phyloP scores from a whole-genome alignment of 2,113 vertebrate genomes.

The Amphiprion ocellaris region DNA sequence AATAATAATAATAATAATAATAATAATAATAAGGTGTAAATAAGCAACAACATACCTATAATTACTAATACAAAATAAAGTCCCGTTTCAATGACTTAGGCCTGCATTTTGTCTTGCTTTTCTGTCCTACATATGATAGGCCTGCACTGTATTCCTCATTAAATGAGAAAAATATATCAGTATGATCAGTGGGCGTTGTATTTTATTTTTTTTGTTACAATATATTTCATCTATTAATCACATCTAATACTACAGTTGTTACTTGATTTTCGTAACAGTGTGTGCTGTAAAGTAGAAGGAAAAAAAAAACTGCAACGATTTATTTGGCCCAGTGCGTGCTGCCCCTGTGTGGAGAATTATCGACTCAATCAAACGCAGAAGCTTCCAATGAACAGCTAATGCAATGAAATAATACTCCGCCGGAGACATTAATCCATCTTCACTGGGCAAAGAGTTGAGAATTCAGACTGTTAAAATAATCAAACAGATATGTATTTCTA shows the following conservation, averaged over 20 bases:
- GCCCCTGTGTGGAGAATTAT: constrained; percentile 70
- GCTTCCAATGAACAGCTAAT: constrained; percentile 33
- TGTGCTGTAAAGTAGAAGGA: background rate
- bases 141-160: background rate
- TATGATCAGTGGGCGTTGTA: background rate
- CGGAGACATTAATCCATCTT: constrained; percentile 17
- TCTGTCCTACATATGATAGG: background rate
- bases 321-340: constrained; percentile 51
- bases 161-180: background rate
- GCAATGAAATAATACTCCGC: constrained; percentile 29
- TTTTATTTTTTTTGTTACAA: background rate
- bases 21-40: too few relatives aligned
- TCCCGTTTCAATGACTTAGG: background rate
- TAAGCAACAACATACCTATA: too few relatives aligned
- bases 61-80: too few relatives aligned
- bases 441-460: background rate
- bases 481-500: background rate
- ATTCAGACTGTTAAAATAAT: background rate
- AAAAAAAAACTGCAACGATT: background rate
- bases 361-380: constrained; percentile 51
- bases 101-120: background rate
- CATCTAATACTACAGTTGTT: constrained; percentile 19
- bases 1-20: background rate
- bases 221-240: background rate
- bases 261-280: constrained; percentile 25